A percentile compares a stretch with the other conserved stretches of the same genome.
Conservation (phyloP, 2,888 invertebrate species). For the Coronaproctus castanopsis region DNA sequence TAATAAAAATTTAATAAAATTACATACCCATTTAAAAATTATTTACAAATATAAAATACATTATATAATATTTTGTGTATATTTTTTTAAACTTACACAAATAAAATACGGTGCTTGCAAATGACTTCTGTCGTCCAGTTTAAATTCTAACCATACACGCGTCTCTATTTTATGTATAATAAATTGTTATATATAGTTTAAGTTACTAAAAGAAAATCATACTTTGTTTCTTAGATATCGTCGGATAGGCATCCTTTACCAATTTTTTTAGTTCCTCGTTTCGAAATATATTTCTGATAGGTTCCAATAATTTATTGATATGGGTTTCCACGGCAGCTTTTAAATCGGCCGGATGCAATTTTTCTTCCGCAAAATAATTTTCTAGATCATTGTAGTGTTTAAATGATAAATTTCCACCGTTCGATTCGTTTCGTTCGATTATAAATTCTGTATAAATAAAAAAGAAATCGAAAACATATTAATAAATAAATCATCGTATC, state of each 20-base stretch:
- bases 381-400: constrained; percentile 55
- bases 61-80: too few relatives aligned
- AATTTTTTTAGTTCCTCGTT: constrained; percentile 58
- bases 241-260: constrained; percentile 64
- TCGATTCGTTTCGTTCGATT: constrained; percentile 45
- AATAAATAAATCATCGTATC: neutral
- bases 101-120: too few relatives aligned
- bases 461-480: constrained; percentile 2
- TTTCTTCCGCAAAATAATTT: constrained; percentile 54
- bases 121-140: too few relatives aligned
- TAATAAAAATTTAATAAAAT: too few relatives aligned
- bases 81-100: too few relatives aligned
- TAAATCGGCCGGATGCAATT: constrained; percentile 83
- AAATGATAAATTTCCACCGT: constrained; percentile 59
- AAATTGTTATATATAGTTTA: too few relatives aligned
- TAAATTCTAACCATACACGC: too few relatives aligned
- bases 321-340: constrained; percentile 64
- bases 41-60: too few relatives aligned
- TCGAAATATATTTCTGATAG: constrained; percentile 70
- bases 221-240: constrained; percentile 36
- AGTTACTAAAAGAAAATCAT: too few relatives aligned
- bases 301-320: constrained; percentile 69
- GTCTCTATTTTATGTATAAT: too few relatives aligned
- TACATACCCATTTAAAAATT: too few relatives aligned
- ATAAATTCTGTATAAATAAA: constrained; percentile 34